Base-by-base conservation (phyloP, 1,140 invertebrate genomes). In the Drosophila kikkawai region DNA sequence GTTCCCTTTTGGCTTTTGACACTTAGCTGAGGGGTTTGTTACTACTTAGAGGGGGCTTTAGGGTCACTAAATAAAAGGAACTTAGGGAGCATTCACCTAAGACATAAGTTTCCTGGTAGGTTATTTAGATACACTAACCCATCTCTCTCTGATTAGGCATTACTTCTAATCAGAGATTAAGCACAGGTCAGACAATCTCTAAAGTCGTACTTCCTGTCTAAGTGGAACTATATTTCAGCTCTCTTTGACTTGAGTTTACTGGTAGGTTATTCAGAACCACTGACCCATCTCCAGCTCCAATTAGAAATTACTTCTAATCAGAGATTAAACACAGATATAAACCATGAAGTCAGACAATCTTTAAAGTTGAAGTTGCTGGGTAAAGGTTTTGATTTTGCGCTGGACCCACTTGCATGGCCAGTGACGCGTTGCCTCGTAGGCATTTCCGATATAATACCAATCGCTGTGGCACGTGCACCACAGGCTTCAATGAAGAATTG, bases 401-500 rank as follows among this genome's bases (percentile, higher is more conserved):
- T 22, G 22, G 7, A 17, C 15, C 11, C n/a, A 68, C 41, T 71
- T 73, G 69, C 36, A 65, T 42, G 12, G 67, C 13, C 17, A 47
- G 12, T 50, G 44, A 73, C 61, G 60, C 75, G 41, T 50, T 37
- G 57, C 42, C 39, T 58, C 75, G 66, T 68, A 74, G 82, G 82
- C 82, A 85, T 86, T 85, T 85, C 82, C 82, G 82, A 85, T 78
- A 39, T 11, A 26, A 39, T n/a, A 26, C 53, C 58, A 53, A 57
- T 22, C 57, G 65, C 45, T 41, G 47, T 53, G 59, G 45, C 68
- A 51, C 47, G 64, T 69, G 65, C 48, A 32, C 50, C 22, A 22
- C 22, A 2, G n/a, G 7, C 17, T 6, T 45, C 42, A 19, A 6
- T 1, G 5, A 2, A 8, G 13, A 53, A 34, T 7, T 17, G 13